phyloP scores from a whole-genome alignment of 92 coral and sea anemone genomes.

The Galaxea fascicularis region DNA sequence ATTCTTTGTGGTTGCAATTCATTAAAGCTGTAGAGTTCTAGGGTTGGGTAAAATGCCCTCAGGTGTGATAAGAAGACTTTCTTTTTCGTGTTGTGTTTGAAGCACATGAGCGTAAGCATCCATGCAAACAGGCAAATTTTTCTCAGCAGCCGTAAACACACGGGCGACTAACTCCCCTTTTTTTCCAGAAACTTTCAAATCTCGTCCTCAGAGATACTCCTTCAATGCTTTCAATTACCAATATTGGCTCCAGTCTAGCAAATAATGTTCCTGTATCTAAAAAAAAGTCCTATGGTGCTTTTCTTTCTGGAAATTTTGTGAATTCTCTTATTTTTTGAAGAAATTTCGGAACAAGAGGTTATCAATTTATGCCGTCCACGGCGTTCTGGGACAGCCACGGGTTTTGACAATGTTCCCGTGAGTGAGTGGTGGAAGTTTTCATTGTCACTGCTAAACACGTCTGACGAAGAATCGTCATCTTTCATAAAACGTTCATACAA shows the following conservation, averaged over 20 bases:
- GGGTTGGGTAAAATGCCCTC: conserved; percentile 39
- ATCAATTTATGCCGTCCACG: no score
- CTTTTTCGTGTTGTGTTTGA: conserved; percentile 39
- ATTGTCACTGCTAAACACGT: conserved; percentile 34
- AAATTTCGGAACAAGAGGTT: no score
- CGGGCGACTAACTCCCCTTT: conserved; percentile 41
- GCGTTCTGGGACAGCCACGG: no score
- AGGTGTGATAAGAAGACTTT: conserved; percentile 30
- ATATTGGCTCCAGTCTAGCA: not conserved
- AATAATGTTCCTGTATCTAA: no score
- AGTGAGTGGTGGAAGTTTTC: no score
- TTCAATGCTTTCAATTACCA: conserved; percentile 40
- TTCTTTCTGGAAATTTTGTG: no score
- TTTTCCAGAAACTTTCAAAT: conserved; percentile 28
- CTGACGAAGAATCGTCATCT: conserved; percentile 47
- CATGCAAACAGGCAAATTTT: conserved; percentile 41
- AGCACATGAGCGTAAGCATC: conserved; percentile 33
- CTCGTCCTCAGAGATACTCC: conserved; percentile 23
- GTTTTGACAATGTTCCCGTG: no score
- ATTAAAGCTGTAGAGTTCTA: conserved; percentile 13
- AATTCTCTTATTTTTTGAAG: no score
- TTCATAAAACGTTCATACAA: conserved; percentile 30
- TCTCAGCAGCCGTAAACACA: conserved; percentile 51
- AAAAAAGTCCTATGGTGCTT: no score
- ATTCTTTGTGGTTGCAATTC: conserved; percentile 30